Conservation (phyloP, 2,113 vertebrate species). For the Pampusana beccarii region DNA sequence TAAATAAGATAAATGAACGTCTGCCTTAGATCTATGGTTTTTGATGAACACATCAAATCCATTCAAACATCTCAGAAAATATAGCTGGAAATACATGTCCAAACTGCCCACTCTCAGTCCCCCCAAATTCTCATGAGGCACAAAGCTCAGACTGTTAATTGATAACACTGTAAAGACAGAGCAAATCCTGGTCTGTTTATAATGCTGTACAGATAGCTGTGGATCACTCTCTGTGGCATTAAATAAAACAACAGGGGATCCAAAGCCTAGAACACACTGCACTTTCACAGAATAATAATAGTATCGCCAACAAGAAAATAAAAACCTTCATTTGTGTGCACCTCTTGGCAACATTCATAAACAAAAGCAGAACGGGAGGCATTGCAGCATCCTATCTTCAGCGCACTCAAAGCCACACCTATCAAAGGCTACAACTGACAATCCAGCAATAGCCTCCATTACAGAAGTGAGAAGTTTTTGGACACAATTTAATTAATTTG, state of each 20-base stretch:
- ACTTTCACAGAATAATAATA: background rate
- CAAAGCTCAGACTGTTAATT: background rate
- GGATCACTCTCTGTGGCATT: background rate
- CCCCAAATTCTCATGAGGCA: background rate
- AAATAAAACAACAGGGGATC: background rate
- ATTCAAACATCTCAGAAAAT: background rate
- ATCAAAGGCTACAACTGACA: accelerated
- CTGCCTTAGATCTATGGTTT: background rate
- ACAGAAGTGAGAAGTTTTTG: background rate
- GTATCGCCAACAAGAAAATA: background rate
- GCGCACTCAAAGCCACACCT: background rate
- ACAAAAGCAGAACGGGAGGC: background rate
- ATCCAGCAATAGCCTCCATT: background rate
- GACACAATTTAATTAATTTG: background rate
- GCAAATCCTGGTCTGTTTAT: background rate
- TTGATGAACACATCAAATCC: background rate
- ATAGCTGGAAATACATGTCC: background rate
- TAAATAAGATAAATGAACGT: background rate
- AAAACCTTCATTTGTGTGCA: background rate
- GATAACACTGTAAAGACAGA: background rate
- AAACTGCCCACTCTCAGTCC: background rate
- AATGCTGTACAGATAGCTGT: background rate
- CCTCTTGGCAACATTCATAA: background rate
- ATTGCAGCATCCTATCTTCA: background rate
- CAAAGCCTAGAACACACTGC: background rate